These are phyloP conservation scores for Tragelaphus buxtoni DNA, from an alignment of 2,113 vertebrate species.

Conservation along the genomic window DNA sequence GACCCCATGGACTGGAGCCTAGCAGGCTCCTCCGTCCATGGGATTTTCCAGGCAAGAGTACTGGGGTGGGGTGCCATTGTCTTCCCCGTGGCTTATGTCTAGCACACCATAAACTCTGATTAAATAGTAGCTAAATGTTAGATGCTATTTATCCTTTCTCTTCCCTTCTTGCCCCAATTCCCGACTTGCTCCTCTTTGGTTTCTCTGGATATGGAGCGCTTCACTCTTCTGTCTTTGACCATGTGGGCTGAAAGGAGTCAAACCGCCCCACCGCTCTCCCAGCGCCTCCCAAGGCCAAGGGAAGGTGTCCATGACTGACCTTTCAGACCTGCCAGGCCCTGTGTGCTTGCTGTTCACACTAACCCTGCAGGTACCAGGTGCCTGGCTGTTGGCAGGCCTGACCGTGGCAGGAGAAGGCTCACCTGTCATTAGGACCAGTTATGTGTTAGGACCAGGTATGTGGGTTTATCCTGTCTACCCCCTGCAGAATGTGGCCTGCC, in stretches of 20 bases:
- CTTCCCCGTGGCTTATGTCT: background rate
- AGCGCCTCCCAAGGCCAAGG: background rate
- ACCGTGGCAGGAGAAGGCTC: background rate
- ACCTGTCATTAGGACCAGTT: background rate
- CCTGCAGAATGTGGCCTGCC: background rate
- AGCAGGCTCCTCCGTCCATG: no score
- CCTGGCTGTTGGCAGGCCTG: background rate
- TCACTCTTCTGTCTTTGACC: background rate
- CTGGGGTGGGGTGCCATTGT: no score
- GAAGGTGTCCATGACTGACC: background rate
- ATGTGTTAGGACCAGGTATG: no score
- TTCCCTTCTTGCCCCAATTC: background rate
- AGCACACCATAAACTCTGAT: background rate
- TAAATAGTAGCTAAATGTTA: background rate
- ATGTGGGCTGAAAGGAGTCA: background rate
- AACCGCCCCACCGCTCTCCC: background rate
- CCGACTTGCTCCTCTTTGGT: background rate
- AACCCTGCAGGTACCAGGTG: background rate
- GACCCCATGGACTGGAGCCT: no score
- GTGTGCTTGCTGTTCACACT: background rate
- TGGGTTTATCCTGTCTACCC: background rate
- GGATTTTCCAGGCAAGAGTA: no score
- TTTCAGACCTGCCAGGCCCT: background rate
- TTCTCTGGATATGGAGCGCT: background rate
- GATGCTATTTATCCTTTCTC: background rate